These are phyloP conservation scores for pig (Sus scrofa) DNA, from an alignment of 2,113 vertebrate genomes.

Conservation along the genomic window DNA sequence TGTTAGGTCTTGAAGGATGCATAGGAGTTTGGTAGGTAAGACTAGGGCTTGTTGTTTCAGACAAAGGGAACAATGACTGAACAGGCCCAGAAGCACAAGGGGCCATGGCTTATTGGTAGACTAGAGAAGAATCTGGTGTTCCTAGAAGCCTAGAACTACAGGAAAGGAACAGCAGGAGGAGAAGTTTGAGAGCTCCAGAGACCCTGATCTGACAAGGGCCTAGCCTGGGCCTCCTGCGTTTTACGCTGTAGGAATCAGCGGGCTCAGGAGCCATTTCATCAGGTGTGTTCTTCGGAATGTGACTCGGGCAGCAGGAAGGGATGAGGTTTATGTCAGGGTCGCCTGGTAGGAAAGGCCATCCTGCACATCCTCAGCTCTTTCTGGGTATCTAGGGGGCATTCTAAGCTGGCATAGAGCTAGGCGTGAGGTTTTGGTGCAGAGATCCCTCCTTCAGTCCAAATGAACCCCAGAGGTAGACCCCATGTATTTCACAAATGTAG, in stretches of 20 bases:
- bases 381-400: not conserved
- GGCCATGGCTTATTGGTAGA: not conserved
- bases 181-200: not conserved
- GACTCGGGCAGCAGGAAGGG: not conserved
- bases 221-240: not conserved
- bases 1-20: not conserved
- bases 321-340: not conserved
- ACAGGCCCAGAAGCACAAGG: not conserved
- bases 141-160: rapidly evolving
- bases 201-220: not conserved
- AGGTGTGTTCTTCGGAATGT: not conserved
- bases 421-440: not conserved
- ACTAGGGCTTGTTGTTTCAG: not conserved
- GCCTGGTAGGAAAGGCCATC: not conserved
- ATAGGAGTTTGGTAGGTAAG: not conserved
- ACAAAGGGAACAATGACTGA: not conserved
- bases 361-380: not conserved
- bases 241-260: not conserved
- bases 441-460: not conserved
- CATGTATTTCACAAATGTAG: not conserved
- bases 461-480: not conserved
- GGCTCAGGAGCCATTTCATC: not conserved
- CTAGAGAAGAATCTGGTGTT: not conserved
- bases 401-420: not conserved
- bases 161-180: not conserved